Base-by-base conservation (phyloP, 1,140 invertebrate genomes). In the Bombus polaris region DNA sequence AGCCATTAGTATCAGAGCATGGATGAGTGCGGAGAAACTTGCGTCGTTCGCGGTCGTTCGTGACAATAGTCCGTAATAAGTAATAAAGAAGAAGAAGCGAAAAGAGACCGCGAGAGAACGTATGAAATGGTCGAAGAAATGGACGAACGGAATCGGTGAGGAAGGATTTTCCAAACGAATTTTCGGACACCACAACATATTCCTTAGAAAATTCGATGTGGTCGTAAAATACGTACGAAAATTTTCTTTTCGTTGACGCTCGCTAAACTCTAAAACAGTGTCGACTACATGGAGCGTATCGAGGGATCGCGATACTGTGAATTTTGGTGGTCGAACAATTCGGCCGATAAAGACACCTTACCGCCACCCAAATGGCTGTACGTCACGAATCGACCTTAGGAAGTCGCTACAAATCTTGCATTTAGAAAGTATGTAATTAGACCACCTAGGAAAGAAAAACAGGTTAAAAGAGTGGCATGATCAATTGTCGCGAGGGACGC, bases 361-460 rank as follows among this genome's bases (percentile, higher is more conserved):
- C 57, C 25, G 57, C 28, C 57, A 15, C 39, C 76, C 18, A 25
- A 32, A 74, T 44, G 70, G 71, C 83, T 66, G 71, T 39, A 44
- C 85, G 87, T 87, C 87, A 90, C 87, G 73, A 87, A 90, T 89
- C 85, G 89, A 87, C 42, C 15, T 68, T 81, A 37, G 68, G 66
- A 62, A 88, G 62, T 57, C 25, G 22, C 65, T 85, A 44, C 35
- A 68, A 74, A 81, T 83, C 37, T 73, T 84, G 79, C 77, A 84
- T 85, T 44, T 83, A 83, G 71, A 84, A 44, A 53, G 53, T 53
- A 53, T 53, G 18, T 87, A 71, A 74, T 70, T 76, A 89, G 37
- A 81, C 44, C 73, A 74, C 76, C 37, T 85, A 85, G 68, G 5
- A 71, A 66, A 22, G 22, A 57, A 42, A 73, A 59, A 39, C 44